Evolutionary conservation across 2,113 vertebrate genomes (phyloP), one percentile per base, ranked within the genome.

Genomic region (Ploceus nigricollis): DNA sequence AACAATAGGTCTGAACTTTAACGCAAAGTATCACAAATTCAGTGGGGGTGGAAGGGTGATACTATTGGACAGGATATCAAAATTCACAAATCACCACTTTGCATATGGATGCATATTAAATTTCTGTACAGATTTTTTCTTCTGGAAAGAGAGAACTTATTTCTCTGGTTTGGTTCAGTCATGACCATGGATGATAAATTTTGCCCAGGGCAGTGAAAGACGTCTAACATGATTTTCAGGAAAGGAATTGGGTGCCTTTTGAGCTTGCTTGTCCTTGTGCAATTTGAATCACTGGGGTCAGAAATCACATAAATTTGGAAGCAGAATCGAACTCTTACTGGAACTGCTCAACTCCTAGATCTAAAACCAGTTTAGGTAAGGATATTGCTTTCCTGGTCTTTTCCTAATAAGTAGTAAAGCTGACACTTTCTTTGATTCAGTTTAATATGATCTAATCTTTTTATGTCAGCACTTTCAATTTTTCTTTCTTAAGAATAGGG

Each of bases 361-460:
- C 65, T 85, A 85, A 95, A 85, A 39, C 18, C 7, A 79, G 5
- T 84, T 58, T 89, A 83, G 30, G 56, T 68, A 89, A 80, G 78
- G 65, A 76, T 72, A 79, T 87, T 76, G 16, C 37, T 77, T 93
- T 92, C n/a, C 54, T 90, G 53, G 10, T 87, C 39, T 91, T 81
- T 71, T 91, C 15, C 57, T 80, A 48, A 23, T 64, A 68, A 87
- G 58, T 18, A 68, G 69, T 51, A 90, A 89, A 89, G 61, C 28
- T 75, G 83, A 87, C 60, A 82, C 53, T 53, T 70, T 76, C 53
- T 87, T 76, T 96, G 82, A 83, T 89, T 72, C 82, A 54, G 28
- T 88, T 92, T 90, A 94, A 85, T 92, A 37, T 40, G 31, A 90
- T 72, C 90, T 87, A 85, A 85, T 89, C n/a, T 82, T 93, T 96